These are phyloP conservation scores for Pangasius krempfi DNA, from an alignment of 2,797 vertebrate species.

Conservation along the genomic window DNA sequence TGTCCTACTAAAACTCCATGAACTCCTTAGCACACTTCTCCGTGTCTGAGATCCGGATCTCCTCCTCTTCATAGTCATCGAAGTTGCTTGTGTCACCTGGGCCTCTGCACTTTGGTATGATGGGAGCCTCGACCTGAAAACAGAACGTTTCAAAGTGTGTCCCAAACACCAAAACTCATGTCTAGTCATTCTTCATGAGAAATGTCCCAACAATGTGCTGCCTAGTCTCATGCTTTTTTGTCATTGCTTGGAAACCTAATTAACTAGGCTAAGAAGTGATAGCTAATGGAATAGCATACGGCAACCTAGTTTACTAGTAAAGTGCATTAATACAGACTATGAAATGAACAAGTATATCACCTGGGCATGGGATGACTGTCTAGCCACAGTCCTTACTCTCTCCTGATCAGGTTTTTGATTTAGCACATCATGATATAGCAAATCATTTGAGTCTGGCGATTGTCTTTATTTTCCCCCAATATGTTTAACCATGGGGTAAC, in stretches of 20 bases:
- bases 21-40: slow-evolving; percentile 99
- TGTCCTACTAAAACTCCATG: slow-evolving; percentile 90
- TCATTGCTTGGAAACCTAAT: neutral
- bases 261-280: neutral
- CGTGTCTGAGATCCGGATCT: slow-evolving; percentile 95
- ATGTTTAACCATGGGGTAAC: neutral
- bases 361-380: neutral
- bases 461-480: too few relatives aligned
- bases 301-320: neutral
- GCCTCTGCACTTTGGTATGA: slow-evolving; percentile 99
- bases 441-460: neutral
- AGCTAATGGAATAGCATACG: neutral
- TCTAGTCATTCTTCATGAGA: neutral
- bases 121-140: slow-evolving; percentile 92
- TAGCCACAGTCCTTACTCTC: neutral
- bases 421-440: neutral
- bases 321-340: neutral
- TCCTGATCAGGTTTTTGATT: neutral
- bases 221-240: too few relatives aligned
- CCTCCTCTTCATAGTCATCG: slow-evolving; percentile 98
- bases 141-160: neutral
- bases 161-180: neutral
- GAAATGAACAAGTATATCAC: neutral
- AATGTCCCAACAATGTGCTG: neutral
- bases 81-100: slow-evolving; percentile 99